Evolutionary conservation across 2,797 vertebrate species (phyloP).

Genomic region (Tenualosa thibaudeaui): DNA sequence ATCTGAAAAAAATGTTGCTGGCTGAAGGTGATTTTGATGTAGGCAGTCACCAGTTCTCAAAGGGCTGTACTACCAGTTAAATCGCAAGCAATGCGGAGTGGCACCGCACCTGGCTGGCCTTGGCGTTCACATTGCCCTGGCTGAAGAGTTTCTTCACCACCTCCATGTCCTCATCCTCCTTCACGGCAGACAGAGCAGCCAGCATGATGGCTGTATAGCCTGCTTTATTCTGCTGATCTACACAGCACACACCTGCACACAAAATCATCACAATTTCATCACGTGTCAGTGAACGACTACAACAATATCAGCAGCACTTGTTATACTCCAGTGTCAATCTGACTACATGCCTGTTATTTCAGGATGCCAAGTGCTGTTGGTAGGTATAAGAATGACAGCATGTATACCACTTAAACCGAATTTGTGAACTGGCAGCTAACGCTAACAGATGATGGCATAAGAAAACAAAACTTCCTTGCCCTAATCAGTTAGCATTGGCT

Average conservation of each 20-base stretch:
- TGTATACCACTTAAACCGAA: no score
- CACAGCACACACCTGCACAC: conserved; percentile 78
- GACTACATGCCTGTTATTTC: no score
- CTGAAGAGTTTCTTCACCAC: conserved; percentile 88
- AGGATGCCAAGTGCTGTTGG: no score
- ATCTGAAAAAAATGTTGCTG: neutral
- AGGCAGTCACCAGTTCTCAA: no score
- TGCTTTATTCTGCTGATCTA: conserved; percentile 92
- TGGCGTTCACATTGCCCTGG: conserved; percentile 88
- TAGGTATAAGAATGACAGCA: no score
- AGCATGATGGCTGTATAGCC: conserved; percentile 97
- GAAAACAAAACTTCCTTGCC: no score
- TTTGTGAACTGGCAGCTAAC: no score
- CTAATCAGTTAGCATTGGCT: no score
- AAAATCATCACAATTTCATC: neutral
- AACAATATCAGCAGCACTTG: neutral
- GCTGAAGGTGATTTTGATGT: neutral
- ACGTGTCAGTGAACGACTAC: neutral
- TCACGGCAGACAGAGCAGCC: conserved; percentile 86
- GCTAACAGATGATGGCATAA: no score
- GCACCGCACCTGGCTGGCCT: conserved; percentile 86
- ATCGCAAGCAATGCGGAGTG: neutral
- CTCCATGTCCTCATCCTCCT: conserved; percentile 82
- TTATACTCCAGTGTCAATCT: neutral
- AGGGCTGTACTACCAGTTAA: no score